Conservation (phyloP, 2,113 vertebrate species). For the Hystrix brachyura region DNA sequence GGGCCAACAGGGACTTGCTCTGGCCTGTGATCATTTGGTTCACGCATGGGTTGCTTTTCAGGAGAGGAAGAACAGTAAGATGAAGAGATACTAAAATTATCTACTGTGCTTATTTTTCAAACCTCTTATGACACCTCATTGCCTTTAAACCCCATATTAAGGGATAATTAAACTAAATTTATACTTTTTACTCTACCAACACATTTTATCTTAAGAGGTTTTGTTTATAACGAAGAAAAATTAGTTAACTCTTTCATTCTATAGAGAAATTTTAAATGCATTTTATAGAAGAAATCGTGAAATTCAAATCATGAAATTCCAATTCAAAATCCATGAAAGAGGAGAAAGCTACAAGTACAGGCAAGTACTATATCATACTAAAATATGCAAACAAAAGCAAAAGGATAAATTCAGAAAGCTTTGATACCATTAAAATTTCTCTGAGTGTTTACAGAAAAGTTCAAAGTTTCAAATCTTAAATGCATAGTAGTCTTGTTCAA, state of each 20-base stretch:
- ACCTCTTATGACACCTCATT: background rate
- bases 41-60: background rate
- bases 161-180: conserved; percentile 24
- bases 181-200: background rate
- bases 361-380: background rate
- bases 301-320: conserved; percentile 29
- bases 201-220: conserved; percentile 28
- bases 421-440: conserved; percentile 15
- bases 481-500: conserved; percentile 3
- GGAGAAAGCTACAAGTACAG: background rate
- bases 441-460: background rate
- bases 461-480: conserved; percentile 45
- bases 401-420: conserved; percentile 24
- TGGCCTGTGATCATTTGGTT: background rate
- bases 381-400: conserved; percentile 45
- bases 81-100: background rate
- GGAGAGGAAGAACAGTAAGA: background rate
- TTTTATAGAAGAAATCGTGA: background rate
- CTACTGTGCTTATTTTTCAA: conserved; percentile 9
- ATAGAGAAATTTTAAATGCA: background rate
- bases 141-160: background rate
- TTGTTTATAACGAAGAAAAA: conserved; percentile 31
- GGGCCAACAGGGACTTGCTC: background rate
- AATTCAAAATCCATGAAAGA: conserved; percentile 27
- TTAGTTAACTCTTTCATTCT: background rate